Base-by-base conservation (phyloP, 2,888 invertebrate genomes). In the Metallyticus violacea region DNA sequence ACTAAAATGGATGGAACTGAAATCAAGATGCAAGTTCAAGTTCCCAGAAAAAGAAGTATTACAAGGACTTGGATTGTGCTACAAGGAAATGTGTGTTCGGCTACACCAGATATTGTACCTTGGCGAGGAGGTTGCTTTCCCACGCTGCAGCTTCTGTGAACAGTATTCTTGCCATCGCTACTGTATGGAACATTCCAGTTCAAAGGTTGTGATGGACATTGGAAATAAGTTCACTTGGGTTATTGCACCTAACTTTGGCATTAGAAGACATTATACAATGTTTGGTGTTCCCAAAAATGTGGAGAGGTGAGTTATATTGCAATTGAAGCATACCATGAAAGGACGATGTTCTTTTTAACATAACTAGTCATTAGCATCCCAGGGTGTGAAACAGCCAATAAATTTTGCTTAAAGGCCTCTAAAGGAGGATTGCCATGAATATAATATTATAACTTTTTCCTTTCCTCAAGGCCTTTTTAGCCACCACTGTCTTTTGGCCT, bases 151-250 rank as follows among this genome's bases (percentile, higher is more conserved):
- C 76, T 90, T 91, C 87, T 92, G 92, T 89, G 91, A 90, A 83
- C 90, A 91, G 26, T 91, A 91, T 85, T 92, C 92, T 6, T 92
- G 92, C 89, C 90, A 91, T 81, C 90, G 91, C 76, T 91, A 91
- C 86, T 92, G 92, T 81, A 91, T 91, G 0, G 91, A 91, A 86
- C 90, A 91, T 83, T 91, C 91, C 15, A 91, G 90, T 86, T 90
- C 90, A 5, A 91, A 92, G 89, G 91, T 92, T 29, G 92, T 92
- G 2, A 91, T 92, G 40, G 92, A 92, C 89, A 92, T 92, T 86
- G 92, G 92, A 28, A 92, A 92, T 85, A 92, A 92, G 87, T 92
- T 90, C 62, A 92, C 92, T 0, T 92, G 92, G 92, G 90, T 92
- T 6, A 90, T 92, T 85, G 91, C 91, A 7, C 91, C 92, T 0